Evolutionary conservation across 2,113 vertebrate genomes (phyloP).

Genomic region (Bostrychus sinensis): DNA sequence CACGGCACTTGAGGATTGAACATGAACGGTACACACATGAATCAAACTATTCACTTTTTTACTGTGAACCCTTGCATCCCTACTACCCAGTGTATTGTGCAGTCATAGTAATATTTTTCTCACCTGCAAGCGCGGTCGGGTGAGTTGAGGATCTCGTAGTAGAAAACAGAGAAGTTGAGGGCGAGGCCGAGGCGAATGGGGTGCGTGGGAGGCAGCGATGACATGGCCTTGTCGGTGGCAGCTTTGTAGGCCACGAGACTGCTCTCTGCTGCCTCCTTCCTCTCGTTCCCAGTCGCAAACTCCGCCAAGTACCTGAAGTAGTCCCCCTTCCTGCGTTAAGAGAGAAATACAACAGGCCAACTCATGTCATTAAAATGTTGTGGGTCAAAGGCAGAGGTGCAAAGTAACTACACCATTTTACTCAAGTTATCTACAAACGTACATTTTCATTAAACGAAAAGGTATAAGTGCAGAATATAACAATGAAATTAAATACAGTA

Average conservation of each 20-base stretch:
- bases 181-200: constrained; percentile 98
- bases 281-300: constrained; percentile 96
- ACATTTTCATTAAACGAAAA: no score
- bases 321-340: constrained; percentile 91
- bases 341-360: not conserved
- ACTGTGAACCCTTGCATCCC: no score
- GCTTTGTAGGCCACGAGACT: constrained; percentile 98
- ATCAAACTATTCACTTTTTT: no score
- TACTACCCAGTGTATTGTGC: no score
- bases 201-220: constrained; percentile 95
- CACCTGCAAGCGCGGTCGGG: constrained; percentile 99
- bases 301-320: constrained; percentile 99
- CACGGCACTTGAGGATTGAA: no score
- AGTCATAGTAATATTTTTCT: no score
- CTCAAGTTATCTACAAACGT: no score
- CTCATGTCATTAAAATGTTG: no score
- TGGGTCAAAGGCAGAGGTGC: no score
- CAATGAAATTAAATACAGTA: not conserved
- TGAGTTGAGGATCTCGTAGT: constrained; percentile 99
- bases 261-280: constrained; percentile 98
- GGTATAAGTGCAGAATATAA: no score
- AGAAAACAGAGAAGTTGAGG: constrained; percentile 99
- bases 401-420: no score
- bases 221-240: constrained; percentile 96
- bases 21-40: no score